phyloP scores from a whole-genome alignment of 1,140 invertebrate species.

The Oncopeltus fasciatus region DNA sequence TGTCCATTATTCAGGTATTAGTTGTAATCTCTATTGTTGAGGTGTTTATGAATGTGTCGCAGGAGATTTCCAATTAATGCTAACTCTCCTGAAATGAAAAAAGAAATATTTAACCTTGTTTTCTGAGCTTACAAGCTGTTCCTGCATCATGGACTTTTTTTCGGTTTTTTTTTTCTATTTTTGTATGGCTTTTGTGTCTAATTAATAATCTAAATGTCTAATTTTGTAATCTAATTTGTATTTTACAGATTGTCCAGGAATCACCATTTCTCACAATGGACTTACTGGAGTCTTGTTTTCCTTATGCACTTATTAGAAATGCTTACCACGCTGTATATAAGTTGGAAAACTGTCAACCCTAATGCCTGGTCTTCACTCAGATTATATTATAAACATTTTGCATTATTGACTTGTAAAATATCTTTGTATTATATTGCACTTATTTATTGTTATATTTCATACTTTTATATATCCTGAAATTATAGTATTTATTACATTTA shows the following conservation, averaged over 20 bases:
- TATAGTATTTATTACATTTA: too few species aligned
- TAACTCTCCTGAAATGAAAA: too few species aligned
- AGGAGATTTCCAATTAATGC: too few species aligned
- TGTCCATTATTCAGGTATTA: too few species aligned
- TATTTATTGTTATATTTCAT: neutral
- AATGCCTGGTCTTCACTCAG: neutral
- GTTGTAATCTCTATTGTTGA: too few species aligned
- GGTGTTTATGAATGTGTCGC: too few species aligned
- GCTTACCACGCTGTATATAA: slow-evolving; percentile 93
- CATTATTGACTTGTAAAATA: neutral
- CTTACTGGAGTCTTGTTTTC: slow-evolving; percentile 92
- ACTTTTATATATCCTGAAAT: neutral
- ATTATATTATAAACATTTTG: neutral
- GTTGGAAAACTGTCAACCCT: slow-evolving; percentile 44
- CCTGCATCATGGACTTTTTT: too few species aligned
- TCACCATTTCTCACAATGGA: slow-evolving; percentile 97
- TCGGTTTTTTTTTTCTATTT: too few species aligned
- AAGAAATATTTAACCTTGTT: too few species aligned
- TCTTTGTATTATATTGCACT: neutral
- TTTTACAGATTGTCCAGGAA: slow-evolving; percentile 79
- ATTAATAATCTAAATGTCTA: neutral
- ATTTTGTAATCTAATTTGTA: slow-evolving; percentile 9
- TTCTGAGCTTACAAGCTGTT: too few species aligned
- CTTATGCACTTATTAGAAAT: slow-evolving; percentile 89
- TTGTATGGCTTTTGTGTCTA: slow-evolving; percentile 5